Conservation (phyloP, 64 coral and sea anemone species). For the Stylophora pistillata region DNA sequence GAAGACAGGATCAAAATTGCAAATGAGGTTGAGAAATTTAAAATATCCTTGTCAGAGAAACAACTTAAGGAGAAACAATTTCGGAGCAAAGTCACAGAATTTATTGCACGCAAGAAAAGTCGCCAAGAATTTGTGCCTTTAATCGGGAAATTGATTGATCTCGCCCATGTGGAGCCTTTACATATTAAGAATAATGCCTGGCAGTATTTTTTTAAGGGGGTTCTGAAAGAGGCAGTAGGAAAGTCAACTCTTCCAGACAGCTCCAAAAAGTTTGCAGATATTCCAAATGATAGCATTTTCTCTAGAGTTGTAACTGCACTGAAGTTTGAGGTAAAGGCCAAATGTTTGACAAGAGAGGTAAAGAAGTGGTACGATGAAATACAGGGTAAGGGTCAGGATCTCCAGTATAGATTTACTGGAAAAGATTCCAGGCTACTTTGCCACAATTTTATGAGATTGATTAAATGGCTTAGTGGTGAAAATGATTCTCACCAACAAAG, state of each 20-base stretch:
- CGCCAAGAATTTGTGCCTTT: conserved; percentile 72
- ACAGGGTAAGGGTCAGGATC: conserved; percentile 56
- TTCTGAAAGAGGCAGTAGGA: conserved; percentile 46
- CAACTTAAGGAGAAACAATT: conserved; percentile 37
- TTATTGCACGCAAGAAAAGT: conserved; percentile 67
- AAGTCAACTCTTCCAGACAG: conserved; percentile 4
- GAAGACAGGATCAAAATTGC: conserved; percentile 33
- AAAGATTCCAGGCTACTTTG: conserved; percentile 47
- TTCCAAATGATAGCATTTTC: conserved; percentile 66
- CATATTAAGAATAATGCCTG: conserved; percentile 82
- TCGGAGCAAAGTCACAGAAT: conserved; percentile 52
- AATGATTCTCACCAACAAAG: conserved; percentile 30
- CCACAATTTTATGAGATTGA: conserved; percentile 65
- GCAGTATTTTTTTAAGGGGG: conserved; percentile 63
- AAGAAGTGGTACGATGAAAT: conserved; percentile 74
- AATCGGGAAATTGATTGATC: conserved; percentile 69
- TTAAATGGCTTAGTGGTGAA: conserved; percentile 50
- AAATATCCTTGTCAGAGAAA: conserved; percentile 26
- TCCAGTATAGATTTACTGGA: conserved; percentile 77
- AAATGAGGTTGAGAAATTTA: conserved; percentile 49
- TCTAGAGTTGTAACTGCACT: conserved; percentile 60
- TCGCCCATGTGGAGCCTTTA: conserved; percentile 69
- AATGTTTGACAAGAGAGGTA: conserved; percentile 61
- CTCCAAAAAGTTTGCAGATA: conserved; percentile 42
- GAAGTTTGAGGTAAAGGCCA: conserved; percentile 64